A percentile compares a stretch with the other conserved stretches of the same genome.
Evolutionary conservation across 1,140 invertebrate species (phyloP).

Genomic region (Hesperophylax magnus): DNA sequence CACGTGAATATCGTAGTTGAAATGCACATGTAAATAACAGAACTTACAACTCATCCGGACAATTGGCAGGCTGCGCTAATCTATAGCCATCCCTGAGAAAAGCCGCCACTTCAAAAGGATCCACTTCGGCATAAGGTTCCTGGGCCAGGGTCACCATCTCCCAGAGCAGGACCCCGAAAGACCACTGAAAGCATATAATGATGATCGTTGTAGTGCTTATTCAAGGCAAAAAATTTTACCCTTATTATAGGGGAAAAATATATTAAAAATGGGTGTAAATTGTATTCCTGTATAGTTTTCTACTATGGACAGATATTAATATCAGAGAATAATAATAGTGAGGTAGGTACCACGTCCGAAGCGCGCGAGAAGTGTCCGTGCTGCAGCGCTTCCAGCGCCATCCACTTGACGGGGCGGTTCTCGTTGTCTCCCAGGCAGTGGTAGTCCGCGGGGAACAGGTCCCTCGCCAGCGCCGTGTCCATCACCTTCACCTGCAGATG

Average conservation of each 20-base stretch:
- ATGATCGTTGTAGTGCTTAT: too few relatives aligned
- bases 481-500: constrained; percentile 89
- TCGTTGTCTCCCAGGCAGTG: constrained; percentile 96
- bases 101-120: constrained; percentile 91
- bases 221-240: too few relatives aligned
- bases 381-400: constrained; percentile 90
- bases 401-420: constrained; percentile 95
- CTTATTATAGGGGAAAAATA: too few relatives aligned
- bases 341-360: constrained; percentile 84
- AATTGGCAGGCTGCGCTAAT: constrained; percentile 91
- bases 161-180: constrained; percentile 95
- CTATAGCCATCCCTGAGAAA: constrained; percentile 91
- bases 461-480: constrained; percentile 90
- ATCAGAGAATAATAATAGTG: too few relatives aligned
- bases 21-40: too few relatives aligned
- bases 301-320: too few relatives aligned
- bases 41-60: constrained; percentile 94
- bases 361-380: constrained; percentile 84
- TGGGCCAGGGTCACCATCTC: constrained; percentile 92
- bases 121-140: constrained; percentile 90
- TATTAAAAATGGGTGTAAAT: too few relatives aligned
- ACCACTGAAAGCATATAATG: constrained; percentile 79
- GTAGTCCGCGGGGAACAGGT: constrained; percentile 96
- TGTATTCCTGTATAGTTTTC: too few relatives aligned
- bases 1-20: too few relatives aligned